These are phyloP conservation scores for Leptobrachium leishanense DNA, from an alignment of 2,113 vertebrate species.

Conservation along the genomic window DNA sequence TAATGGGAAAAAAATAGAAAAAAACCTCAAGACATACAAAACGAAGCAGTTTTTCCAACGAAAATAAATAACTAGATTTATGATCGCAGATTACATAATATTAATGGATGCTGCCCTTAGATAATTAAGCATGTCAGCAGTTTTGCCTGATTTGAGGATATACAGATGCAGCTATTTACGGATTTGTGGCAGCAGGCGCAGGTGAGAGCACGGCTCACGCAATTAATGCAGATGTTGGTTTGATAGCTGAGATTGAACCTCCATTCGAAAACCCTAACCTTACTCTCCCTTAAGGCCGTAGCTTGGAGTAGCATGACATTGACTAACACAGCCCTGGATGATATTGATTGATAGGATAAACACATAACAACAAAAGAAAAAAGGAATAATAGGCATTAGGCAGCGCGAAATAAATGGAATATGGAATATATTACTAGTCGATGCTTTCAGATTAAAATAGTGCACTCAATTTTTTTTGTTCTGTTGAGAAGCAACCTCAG, in stretches of 20 bases:
- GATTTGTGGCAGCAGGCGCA: background rate
- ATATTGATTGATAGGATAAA: slow-evolving; percentile 28
- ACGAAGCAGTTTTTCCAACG: slow-evolving; percentile 58
- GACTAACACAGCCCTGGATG: background rate
- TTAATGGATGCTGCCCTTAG: slow-evolving; percentile 55
- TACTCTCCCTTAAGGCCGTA: background rate
- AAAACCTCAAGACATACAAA: slow-evolving; percentile 54
- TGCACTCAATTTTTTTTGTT: no score
- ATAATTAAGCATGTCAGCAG: slow-evolving; percentile 62
- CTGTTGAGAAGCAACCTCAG: no score
- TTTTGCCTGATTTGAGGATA: slow-evolving; percentile 25
- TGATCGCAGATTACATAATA: slow-evolving; percentile 57
- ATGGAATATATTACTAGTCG: background rate
- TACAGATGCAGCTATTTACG: slow-evolving; percentile 19
- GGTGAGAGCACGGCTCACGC: background rate
- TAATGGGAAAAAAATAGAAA: slow-evolving; percentile 16
- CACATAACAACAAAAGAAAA: background rate
- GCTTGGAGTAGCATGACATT: slow-evolving; percentile 18
- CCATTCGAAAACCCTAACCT: background rate
- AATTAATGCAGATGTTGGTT: background rate
- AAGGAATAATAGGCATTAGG: background rate
- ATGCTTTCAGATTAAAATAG: no score
- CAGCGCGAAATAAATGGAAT: background rate
- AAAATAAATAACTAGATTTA: slow-evolving; percentile 55
- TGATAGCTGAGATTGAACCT: background rate